A percentile compares a stretch with the other conserved stretches of the same genome.
phyloP scores from a whole-genome alignment of 2,888 invertebrate genomes.

The Cylindroiulus punctatus region DNA sequence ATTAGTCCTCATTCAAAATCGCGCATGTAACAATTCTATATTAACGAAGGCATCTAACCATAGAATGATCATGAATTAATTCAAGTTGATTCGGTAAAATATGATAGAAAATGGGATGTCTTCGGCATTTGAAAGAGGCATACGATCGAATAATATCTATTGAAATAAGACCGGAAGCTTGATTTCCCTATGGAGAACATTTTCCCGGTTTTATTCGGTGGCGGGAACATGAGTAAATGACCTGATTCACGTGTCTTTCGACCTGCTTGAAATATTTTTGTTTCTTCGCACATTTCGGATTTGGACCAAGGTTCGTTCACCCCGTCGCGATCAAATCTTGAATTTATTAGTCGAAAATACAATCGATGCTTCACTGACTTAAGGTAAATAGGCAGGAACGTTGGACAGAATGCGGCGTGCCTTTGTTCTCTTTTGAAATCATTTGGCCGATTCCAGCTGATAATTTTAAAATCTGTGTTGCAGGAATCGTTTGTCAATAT shows the following conservation, averaged over 20 bases:
- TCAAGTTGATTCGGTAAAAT: too few species aligned
- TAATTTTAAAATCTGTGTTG: neutral
- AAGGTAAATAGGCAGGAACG: neutral
- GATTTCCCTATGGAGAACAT: neutral
- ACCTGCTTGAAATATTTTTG: neutral
- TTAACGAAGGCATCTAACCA: too few species aligned
- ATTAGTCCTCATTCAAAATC: too few species aligned
- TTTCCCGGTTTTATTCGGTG: neutral
- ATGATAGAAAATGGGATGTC: too few species aligned
- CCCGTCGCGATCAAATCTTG: neutral
- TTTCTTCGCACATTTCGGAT: too few species aligned
- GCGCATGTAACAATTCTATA: too few species aligned
- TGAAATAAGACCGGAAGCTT: too few species aligned
- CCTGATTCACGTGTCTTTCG: slow-evolving; percentile 36
- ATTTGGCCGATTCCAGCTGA: neutral
- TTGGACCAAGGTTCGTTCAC: neutral
- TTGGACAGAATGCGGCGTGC: neutral
- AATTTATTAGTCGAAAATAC: neutral
- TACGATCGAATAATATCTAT: too few species aligned
- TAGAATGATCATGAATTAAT: too few species aligned
- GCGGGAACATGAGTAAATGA: slow-evolving; percentile 35
- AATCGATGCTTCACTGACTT: neutral
- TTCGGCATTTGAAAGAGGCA: too few species aligned
- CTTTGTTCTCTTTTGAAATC: neutral
- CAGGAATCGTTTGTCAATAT: neutral